Evolutionary conservation across 2,888 invertebrate genomes (phyloP), one percentile per base, ranked within the genome.

Genomic region (Phengaris arion): DNA sequence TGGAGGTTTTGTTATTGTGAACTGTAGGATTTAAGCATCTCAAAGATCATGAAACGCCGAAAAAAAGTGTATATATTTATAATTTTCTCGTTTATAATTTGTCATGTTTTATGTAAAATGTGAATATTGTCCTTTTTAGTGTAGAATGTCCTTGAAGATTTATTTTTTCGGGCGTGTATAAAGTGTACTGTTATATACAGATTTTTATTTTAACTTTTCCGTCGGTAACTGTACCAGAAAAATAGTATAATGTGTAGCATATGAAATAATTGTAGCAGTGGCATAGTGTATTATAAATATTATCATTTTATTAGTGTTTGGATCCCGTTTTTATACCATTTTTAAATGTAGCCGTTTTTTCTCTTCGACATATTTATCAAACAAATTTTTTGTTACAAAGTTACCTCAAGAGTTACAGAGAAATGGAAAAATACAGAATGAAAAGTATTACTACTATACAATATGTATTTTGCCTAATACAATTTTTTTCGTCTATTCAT

Each of bases 11-110:
- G 69, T 69, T 69, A 69, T 48, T 12, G 13, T 64, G 12, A 64
- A 64, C 35, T 10, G 57, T 57, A 46, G n/a, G n/a, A 48, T 69
- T n/a, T 68, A 46, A 68, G 46, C 69, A 48, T 69, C 69, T 69
- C 35, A 64, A 12, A 64, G 35, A 64, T 12, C 64, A 12, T 22
- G 22, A 59, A 64, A 64, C 12, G 64, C 35, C 12, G 35, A 64
- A 64, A 45, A 15, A 15, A 64, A 52, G 1, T 52, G 64, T 10
- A 64, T n/a, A n/a, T 55, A 12, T 55, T 13, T 13, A 12, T 64
- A 0, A 12, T 52, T 9, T 45, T 64, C 35, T n/a, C n/a, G n/a
- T n/a, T n/a, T n/a, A n/a, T n/a, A n/a, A n/a, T n/a, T n/a, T 13
- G 22, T 35, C 9, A 64, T 35, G 35, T 64, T 64, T 45, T 35